Evolutionary conservation across 2,797 vertebrate species (phyloP), one percentile per base, ranked within the genome.

Genomic region (Melanotaenia parkinsoni): DNA sequence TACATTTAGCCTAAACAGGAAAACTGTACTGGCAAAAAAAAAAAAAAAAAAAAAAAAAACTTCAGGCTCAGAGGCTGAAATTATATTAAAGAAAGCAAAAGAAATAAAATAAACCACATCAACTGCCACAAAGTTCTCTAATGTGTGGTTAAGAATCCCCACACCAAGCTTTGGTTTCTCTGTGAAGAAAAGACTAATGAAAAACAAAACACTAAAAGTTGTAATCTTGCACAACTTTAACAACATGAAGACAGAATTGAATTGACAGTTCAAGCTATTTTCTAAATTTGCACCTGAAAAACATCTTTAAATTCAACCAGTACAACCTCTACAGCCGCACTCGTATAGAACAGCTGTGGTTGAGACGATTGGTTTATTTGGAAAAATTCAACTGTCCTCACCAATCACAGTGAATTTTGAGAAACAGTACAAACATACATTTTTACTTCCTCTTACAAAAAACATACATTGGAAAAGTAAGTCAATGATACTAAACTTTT

Each of bases 91-190:
- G 74, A 24, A 74, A 77, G 63, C 51, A 0, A 53, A 45, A 74
- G 58, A 62, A 75, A 22, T 50, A 30, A 63, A 73, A 77, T 64
- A 81, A 74, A 73, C 79, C 72, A 67, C 77, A 80, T 54, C 28
- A 5, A 5, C 35, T 60, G 70, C 62, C 75, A 67, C 73, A 76
- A 61, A 54, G 51, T 3, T 66, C n/a, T 67, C 72, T 69, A 32
- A 85, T 4, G 51, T 79, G 79, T 7, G 63, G 77, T 81, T 57
- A n/a, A 63, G 35, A 68, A 72, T 68, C 45, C 75, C 58, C 58
- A 75, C 83, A 77, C 66, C 66, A 78, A 74, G 76, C 61, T 63
- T 54, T 79, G 73, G 53, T 67, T 83, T 45, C 54, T 65, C 77
- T 70, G 80, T 76, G 79, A 74, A 83, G 63, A 79, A 30, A 26